A percentile compares a stretch with the other conserved stretches of the same genome.
Evolutionary conservation across 2,113 vertebrate species (phyloP).

Genomic region (Callorhinus ursinus): DNA sequence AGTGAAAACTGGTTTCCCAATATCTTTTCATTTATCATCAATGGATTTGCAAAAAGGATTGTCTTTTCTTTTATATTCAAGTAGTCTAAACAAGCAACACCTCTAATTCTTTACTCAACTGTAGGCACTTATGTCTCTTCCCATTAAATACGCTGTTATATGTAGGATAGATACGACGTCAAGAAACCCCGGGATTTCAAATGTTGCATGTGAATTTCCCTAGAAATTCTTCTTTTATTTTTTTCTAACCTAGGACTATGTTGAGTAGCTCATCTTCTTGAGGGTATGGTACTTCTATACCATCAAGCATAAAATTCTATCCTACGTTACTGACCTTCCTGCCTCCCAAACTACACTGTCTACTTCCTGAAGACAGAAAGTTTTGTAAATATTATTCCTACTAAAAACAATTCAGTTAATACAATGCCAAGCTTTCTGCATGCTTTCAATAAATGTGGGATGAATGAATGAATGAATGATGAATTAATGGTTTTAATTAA

Average conservation of each 20-base stretch:
- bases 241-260: background rate
- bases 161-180: background rate
- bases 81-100: background rate
- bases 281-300: background rate
- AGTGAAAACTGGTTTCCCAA: background rate
- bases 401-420: background rate
- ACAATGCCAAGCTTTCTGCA: background rate
- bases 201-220: background rate
- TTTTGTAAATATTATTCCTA: background rate
- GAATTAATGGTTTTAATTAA: background rate
- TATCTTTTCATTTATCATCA: background rate
- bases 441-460: background rate
- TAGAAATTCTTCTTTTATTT: background rate
- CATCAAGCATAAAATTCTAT: background rate
- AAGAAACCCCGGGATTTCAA: background rate
- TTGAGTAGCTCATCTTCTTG: background rate
- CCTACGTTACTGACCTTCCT: background rate
- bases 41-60: background rate
- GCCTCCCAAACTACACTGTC: background rate
- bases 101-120: background rate
- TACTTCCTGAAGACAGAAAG: background rate
- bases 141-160: background rate
- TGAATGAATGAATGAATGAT: background rate
- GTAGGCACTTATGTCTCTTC: background rate
- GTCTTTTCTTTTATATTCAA: background rate